Base-by-base conservation (phyloP, 2,888 invertebrate genomes). In the Hydrotaea cyrtoneurina region DNA sequence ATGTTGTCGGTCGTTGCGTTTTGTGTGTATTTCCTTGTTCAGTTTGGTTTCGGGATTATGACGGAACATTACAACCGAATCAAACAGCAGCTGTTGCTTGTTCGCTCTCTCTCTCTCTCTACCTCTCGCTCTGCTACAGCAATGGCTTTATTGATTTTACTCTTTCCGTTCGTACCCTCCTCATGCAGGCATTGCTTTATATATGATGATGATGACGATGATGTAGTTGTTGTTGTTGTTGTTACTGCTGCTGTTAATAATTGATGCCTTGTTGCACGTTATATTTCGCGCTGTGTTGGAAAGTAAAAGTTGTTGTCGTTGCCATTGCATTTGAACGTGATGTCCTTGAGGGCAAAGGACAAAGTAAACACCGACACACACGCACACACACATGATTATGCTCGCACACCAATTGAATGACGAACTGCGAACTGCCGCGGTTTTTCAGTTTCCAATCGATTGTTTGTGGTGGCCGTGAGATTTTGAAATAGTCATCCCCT, bases 281-380 rank as follows among this genome's bases (percentile, higher is more conserved):
- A 79, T 76, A 59, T 85, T 76, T 69, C 59, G 75, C 62, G 72
- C 72, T 76, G 71, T 57, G 57, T 77, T 62, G 3, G 59, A 80
- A 80, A 64, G 73, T 64, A 74, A 36, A 57, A 66, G 69, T 78
- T 21, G 2, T 74, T 64, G 59, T 19, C 39, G 13, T 23, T 66
- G 43, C 43, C 59, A 36, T 50, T 53, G 82, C 80, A 80, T 78
- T 79, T 15, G 50, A 15, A n/a, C 50, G 15, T 50, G 50, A 59
- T 85, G 82, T 85, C 84, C 84, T 85, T 82, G 84, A 39, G 66
- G 82, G 3, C 55, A 79, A 79, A 85, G 84, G 84, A 85, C 84
- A 85, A 73, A 79, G 78, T 76, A 13, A 75, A 46, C 62, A 83
- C 55, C 62, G 7, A 26, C 59, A 71, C 26, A 59, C 59, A 26